Evolutionary conservation across 2,888 invertebrate genomes (phyloP), one percentile per base, ranked within the genome.

Genomic region (Tanytarsus gracilentus): DNA sequence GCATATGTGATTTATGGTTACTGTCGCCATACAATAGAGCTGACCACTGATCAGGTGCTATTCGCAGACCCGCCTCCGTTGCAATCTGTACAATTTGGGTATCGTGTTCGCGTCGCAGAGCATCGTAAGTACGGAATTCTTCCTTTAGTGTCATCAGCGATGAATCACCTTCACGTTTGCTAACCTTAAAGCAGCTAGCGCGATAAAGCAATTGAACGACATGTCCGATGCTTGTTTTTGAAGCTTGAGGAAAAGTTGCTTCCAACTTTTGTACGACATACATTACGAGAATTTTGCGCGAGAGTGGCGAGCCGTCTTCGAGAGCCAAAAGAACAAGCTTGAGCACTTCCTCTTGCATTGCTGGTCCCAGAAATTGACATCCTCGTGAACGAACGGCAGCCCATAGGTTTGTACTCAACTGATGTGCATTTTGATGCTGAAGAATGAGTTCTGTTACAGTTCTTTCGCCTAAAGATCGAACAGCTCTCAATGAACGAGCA

Each of bases 11-110:
- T 70, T 97, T 97, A 70, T 97, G 97, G 4, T 84, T 83, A 0
- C 89, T 86, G 71, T 99, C 98, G 1, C 98, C 98, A 70, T 98
- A 99, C 0, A 99, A 76, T 50, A 99, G 74, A 0, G 96, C 90
- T 2, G 95, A 95, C 98, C 98, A 99, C 71, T 98, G 97, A 71
- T 99, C 98, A 0, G 98, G 97, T 0, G 96, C 94, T 63, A 99
- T 98, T 62, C 97, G 78, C 23, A 99, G 77, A 0, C 98, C 98
- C 1, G 97, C 94, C 74, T 99, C 98, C 0, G 93, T 90, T 0
- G 98, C 98, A 63, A 99, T 98, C 75, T 96, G 94, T 4, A 99
- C 97, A 66, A 99, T 96, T 73, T 99, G 98, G 8, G 96, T 90
- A 74, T 99, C 98, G 71, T 99, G 98, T 69, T 99, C 98, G 1